Conservation (phyloP, 2,113 vertebrate genomes). For the Merops nubicus region DNA sequence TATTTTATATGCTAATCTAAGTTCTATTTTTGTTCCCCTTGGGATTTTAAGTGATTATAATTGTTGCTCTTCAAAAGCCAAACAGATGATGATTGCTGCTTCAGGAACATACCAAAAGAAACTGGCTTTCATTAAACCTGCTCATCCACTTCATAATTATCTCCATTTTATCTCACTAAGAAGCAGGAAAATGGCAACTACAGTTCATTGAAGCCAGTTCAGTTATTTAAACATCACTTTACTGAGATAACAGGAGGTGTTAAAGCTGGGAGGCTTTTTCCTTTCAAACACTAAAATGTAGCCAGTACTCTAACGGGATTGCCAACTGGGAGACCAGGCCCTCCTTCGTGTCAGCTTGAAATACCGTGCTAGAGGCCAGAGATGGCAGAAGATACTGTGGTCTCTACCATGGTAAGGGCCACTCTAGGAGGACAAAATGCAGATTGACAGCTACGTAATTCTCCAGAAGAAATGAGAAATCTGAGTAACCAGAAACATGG, state of each 20-base stretch:
- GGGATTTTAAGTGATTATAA: conserved; percentile 90
- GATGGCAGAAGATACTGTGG: neutral
- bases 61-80: conserved; percentile 89
- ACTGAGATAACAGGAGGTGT: conserved; percentile 75
- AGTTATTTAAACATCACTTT: conserved; percentile 81
- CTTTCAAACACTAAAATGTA: conserved; percentile 48
- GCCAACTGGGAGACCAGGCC: neutral
- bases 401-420: neutral
- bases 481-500: neutral
- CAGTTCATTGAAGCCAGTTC: conserved; percentile 78
- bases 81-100: conserved; percentile 88
- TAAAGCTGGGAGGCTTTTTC: conserved; percentile 67
- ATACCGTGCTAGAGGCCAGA: conserved; percentile 36
- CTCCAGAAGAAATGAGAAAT: neutral
- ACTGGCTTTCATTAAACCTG: conserved; percentile 88
- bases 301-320: conserved; percentile 15
- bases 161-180: conserved; percentile 82
- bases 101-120: conserved; percentile 88
- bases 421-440: conserved; percentile 16
- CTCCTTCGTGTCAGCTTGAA: conserved; percentile 45
- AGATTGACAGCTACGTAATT: neutral
- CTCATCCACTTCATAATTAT: conserved; percentile 87
- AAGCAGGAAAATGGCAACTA: conserved; percentile 78
- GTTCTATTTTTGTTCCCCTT: conserved; percentile 86
- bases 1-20: conserved; percentile 89